Conservation (phyloP, 2,888 invertebrate species). For the Hecatera dysodea region DNA sequence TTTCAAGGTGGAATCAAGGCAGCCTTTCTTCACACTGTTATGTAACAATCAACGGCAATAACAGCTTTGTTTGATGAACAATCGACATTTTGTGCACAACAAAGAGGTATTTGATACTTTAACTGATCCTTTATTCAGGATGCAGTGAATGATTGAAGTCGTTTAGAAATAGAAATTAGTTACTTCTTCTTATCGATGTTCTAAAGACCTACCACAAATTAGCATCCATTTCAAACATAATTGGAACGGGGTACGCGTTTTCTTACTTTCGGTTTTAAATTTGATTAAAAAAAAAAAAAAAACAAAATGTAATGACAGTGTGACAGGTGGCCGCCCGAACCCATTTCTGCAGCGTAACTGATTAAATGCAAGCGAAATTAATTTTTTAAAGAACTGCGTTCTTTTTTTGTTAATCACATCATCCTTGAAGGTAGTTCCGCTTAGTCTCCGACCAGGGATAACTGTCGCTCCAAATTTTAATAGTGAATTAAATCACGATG, state of each 20-base stretch:
- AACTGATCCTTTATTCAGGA: slow-evolving; percentile 53
- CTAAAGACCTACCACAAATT: not conserved
- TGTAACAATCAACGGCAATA: slow-evolving; percentile 59
- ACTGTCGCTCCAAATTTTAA: slow-evolving; percentile 63
- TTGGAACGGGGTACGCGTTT: not conserved
- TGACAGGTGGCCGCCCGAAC: slow-evolving; percentile 45
- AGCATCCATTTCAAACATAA: slow-evolving; percentile 5
- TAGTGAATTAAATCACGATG: slow-evolving; percentile 60
- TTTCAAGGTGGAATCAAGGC: slow-evolving; percentile 68
- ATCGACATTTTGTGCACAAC: slow-evolving; percentile 62
- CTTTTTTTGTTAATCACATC: slow-evolving; percentile 62
- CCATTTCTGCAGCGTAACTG: slow-evolving; percentile 49
- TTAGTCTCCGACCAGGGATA: slow-evolving; percentile 56
- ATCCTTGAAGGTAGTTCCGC: slow-evolving; percentile 68
- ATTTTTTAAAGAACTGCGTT: slow-evolving; percentile 54
- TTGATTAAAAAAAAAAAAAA: not conserved
- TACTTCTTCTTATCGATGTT: slow-evolving; percentile 22
- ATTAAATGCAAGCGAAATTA: slow-evolving; percentile 54
- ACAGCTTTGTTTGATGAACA: slow-evolving; percentile 63
- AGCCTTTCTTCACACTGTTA: slow-evolving; percentile 63
- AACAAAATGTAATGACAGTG: slow-evolving; percentile 31
- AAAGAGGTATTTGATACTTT: slow-evolving; percentile 65
- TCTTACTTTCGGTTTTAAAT: not conserved
- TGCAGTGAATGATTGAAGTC: slow-evolving; percentile 22
- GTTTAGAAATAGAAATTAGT: slow-evolving; percentile 21